A percentile compares a stretch with the other conserved stretches of the same genome.
These are phyloP conservation scores for Aplodontia rufa DNA, from an alignment of 2,113 vertebrate genomes.

Conservation along the genomic window DNA sequence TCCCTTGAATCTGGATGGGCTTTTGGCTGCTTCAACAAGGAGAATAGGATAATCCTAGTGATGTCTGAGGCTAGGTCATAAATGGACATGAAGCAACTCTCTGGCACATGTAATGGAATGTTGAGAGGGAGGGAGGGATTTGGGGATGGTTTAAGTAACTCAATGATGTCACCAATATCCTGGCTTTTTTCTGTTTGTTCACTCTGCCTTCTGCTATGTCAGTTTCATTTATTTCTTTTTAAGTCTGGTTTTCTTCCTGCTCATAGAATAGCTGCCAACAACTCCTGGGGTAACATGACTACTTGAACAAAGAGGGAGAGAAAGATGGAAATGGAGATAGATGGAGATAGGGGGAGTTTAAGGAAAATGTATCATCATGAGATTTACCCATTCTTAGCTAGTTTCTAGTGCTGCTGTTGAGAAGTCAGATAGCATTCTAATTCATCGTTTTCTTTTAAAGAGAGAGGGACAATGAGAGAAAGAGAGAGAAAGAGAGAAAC, in stretches of 20 bases:
- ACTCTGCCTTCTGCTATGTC: background rate
- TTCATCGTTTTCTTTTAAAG: too few relatives aligned
- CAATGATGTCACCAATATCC: background rate
- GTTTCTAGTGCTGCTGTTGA: background rate
- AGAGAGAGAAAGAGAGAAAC: too few relatives aligned
- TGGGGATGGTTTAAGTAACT: background rate
- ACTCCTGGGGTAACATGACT: background rate
- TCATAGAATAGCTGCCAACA: conserved; percentile 17
- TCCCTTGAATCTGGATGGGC: background rate
- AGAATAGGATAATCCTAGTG: background rate
- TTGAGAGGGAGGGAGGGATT: background rate
- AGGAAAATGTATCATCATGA: background rate
- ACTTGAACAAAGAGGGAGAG: background rate
- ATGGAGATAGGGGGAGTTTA: background rate
- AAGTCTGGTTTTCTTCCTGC: background rate
- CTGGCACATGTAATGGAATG: background rate
- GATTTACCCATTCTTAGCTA: background rate
- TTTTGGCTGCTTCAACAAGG: background rate
- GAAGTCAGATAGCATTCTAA: background rate
- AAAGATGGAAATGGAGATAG: background rate
- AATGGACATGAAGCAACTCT: background rate
- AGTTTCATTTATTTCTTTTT: conserved; percentile 34
- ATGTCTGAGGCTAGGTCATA: background rate
- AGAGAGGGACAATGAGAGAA: too few relatives aligned
- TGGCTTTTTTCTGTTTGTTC: background rate